Conservation (phyloP, 2,113 vertebrate genomes). For the Puma concolor region DNA sequence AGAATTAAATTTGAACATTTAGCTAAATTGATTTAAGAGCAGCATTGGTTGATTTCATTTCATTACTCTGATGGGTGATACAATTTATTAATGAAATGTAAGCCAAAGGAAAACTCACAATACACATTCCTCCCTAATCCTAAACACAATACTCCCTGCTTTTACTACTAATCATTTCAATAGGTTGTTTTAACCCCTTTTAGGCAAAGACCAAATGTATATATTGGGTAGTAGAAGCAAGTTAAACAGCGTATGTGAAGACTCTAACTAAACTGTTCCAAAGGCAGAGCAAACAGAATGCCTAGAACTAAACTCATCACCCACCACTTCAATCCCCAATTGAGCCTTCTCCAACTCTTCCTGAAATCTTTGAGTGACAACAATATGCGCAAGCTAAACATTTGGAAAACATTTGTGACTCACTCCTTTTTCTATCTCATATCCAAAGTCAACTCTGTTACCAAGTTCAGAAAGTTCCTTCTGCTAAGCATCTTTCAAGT, state of each 20-base stretch:
- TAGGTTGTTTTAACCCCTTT: background rate
- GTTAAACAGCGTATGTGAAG: background rate
- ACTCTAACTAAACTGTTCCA: background rate
- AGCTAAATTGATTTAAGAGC: slow-evolving; percentile 39
- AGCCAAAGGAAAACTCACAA: background rate
- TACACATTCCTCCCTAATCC: background rate
- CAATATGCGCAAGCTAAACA: background rate
- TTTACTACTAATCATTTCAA: background rate
- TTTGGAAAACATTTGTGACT: background rate
- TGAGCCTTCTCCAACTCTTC: background rate
- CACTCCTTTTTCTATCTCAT: background rate
- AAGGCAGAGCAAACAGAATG: background rate
- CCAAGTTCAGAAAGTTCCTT: background rate
- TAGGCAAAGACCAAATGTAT: background rate
- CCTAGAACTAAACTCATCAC: background rate
- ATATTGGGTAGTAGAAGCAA: background rate
- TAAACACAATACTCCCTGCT: background rate
- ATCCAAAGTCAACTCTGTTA: background rate
- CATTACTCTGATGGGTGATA: background rate
- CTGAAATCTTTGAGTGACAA: background rate
- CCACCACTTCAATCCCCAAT: background rate
- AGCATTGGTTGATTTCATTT: slow-evolving; percentile 1
- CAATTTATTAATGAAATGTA: background rate
- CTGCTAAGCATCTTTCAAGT: background rate
- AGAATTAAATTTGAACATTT: slow-evolving; percentile 25